Conservation (phyloP, 1,140 invertebrate species). For the Leptinotarsa defecta region DNA sequence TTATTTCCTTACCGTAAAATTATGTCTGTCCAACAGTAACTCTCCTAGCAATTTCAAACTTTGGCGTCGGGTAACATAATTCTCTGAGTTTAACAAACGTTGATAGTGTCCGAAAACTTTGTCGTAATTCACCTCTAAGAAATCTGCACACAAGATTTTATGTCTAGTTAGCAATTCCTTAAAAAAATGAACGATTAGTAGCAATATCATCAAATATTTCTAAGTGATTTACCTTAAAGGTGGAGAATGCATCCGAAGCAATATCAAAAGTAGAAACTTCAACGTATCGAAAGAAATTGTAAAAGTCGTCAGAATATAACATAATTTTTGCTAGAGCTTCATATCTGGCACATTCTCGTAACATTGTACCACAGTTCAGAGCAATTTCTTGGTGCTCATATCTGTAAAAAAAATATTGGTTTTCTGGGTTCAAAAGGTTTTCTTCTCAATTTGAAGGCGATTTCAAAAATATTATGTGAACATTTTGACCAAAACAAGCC, state of each 20-base stretch:
- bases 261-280: constrained; percentile 99
- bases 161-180: constrained; percentile 98
- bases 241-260: constrained; percentile 99
- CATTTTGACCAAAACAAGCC: no score
- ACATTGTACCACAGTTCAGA: constrained; percentile 98
- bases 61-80: constrained; percentile 97
- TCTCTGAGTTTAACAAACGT: constrained; percentile 95
- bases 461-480: no score
- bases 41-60: constrained; percentile 97
- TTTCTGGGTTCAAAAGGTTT: background rate
- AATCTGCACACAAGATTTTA: constrained; percentile 97
- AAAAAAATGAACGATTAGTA: constrained; percentile 44
- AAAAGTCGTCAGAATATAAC: constrained; percentile 97
- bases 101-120: constrained; percentile 98
- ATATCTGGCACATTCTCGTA: constrained; percentile 96
- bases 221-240: constrained; percentile 85
- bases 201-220: background rate
- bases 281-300: constrained; percentile 99
- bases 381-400: constrained; percentile 99
- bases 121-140: constrained; percentile 98
- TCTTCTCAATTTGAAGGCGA: no score
- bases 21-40: constrained; percentile 95
- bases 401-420: constrained; percentile 61
- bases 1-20: constrained; percentile 85
- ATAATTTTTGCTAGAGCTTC: constrained; percentile 98